phyloP scores from a whole-genome alignment of 2,797 vertebrate genomes.

The Scyliorhinus canicula region DNA sequence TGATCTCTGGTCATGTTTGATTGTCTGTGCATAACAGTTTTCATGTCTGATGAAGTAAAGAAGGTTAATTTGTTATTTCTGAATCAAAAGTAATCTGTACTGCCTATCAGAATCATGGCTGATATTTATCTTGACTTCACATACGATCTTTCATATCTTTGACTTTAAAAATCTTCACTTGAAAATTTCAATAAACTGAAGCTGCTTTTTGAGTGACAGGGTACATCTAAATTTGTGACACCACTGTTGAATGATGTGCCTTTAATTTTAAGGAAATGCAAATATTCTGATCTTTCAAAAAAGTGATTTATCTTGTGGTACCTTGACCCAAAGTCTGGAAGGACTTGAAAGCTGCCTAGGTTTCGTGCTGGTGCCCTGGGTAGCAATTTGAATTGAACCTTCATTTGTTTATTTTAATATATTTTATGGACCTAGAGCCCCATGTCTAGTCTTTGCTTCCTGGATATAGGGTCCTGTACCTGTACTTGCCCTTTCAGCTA shows the following conservation, averaged over 20 bases:
- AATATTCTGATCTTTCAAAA: no score
- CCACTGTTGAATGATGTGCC: not conserved
- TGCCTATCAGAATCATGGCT: not conserved
- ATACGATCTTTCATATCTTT: no score
- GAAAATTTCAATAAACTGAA: not conserved
- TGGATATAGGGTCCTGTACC: no score
- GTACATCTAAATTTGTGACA: not conserved
- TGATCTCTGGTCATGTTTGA: constrained; percentile 48
- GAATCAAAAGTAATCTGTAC: not conserved
- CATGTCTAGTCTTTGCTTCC: no score
- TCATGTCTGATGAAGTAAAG: constrained; percentile 58
- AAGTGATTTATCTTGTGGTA: no score
- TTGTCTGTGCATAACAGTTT: constrained; percentile 45
- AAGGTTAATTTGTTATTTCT: constrained; percentile 45
- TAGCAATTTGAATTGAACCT: no score
- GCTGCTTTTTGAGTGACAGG: not conserved
- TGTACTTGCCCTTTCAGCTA: no score
- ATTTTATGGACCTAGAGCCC: no score
- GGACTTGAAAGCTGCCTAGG: no score
- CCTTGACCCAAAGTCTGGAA: no score
- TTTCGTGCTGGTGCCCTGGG: no score
- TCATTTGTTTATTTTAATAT: no score
- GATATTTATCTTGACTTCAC: not conserved
- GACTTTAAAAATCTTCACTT: not conserved
- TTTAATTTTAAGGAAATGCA: not conserved